Evolutionary conservation across 2,888 invertebrate species (phyloP), one percentile per base, ranked within the genome.

Genomic region (Agrotis segetum): DNA sequence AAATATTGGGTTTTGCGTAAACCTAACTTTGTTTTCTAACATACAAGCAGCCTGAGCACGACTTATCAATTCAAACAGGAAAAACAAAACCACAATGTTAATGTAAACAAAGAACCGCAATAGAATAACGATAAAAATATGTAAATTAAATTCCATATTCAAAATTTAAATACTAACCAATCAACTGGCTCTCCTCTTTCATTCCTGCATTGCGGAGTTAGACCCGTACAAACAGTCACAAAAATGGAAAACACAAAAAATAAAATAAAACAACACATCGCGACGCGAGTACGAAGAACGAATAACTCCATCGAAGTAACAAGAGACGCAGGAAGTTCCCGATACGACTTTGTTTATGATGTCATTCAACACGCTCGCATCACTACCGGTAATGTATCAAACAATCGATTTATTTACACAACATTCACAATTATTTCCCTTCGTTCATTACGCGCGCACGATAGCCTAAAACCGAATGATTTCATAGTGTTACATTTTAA

Each of bases 121-220:
- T 34, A 50, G 3, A 75, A 75, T 52, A 64, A 55, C 2, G 4
- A 40, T 60, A 19, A 46, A 16, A 17, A 19, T 11, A 44, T 3
- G 14, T 21, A 11, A 29, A 13, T n/a, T 46, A 21, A 21, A 0
- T 13, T 7, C n/a, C 16, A 16, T 7, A 17, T 2, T n/a, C 11
- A 55, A 13, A 55, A 17, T 1, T 16, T n/a, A 19, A 81, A 79
- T 71, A 91, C 96, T 96, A 93, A 98, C 98, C 98, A 98, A 92
- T 98, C 98, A 13, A 98, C 97, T 16, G 96, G 92, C 70, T 97
- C 95, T 67, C 97, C 97, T 77, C 96, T 95, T 88, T 98, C 97
- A 92, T 98, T 97, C 81, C 95, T 92, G 82, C 96, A 96, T 84
- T 96, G 96, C 65, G 95, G 95, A 68, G 96, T 92, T 66, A 93